Base-by-base conservation (phyloP, 1,140 invertebrate species). In the Pemphigus obesinymphae region DNA sequence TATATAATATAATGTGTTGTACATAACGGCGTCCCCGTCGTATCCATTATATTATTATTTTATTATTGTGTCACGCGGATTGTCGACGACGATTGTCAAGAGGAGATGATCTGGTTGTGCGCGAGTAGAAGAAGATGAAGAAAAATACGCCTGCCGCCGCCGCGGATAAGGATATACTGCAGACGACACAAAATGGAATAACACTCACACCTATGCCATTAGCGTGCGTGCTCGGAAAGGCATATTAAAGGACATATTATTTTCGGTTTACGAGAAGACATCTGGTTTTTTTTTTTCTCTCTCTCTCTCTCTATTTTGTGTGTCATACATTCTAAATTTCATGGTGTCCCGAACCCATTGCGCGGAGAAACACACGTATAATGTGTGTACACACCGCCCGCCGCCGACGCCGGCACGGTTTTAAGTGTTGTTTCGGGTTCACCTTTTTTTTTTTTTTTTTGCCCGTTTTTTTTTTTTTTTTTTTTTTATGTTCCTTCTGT, bases 171-270 rank as follows among this genome's bases (percentile, higher is more conserved):
- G 63, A 10, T 68, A 43, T 37, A 23, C 31, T 26, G 58, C 17
- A 6, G 34, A 68, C 43, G 34, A 43, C n/a, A 50, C 43, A 50
- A 63, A 45, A 80, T 45, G 55, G 23, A 63, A 80, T 63, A 58
- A 80, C 76, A 80, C 76, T 80, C 76, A 63, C 76, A 80, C 76
- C 76, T 80, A 80, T 31, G n/a, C 76, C 55, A 80, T 80, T 63
- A 76, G 50, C 23, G 20, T 61, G 53, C 5, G 53, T 78, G 53
- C 23, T 76, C 72, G 48, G 31, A 34, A 76, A 76, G 34, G 75
- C 75, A 55, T 61, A 29, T 31, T 3, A 31, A 17, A 48, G 26
- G 23, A 78, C 50, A 26, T 61, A 78, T 76, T 55, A 61, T 61
- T 80, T 63, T 61, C 76, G 55, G 23, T 31, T 58, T 58, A 17